Base-by-base conservation (phyloP, 2,888 invertebrate genomes). In the Gerris lacustris region DNA sequence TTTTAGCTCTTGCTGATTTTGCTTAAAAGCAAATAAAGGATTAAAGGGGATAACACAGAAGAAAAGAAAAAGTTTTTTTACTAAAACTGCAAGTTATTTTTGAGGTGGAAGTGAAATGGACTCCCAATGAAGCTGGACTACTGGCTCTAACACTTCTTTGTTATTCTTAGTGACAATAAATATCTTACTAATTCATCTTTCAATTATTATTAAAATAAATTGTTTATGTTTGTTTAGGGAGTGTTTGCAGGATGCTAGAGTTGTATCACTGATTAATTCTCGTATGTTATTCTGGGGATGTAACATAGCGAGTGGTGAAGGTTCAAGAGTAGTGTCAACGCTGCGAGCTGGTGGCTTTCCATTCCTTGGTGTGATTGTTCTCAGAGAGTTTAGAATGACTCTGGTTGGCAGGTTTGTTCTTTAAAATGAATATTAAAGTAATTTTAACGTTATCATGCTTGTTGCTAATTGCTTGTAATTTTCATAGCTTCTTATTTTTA, bases 261-360 rank as follows among this genome's bases (percentile, higher is more conserved):
- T 96, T 62, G 86, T 91, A 73, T 86, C 88, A 73, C 95, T 88
- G 80, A 86, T 97, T 74, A 92, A 94, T 81, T 68, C 72, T 63
- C 86, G 90, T 77, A 90, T 92, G 77, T 82, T 98, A 45, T 92
- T 97, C 79, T 99, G 97, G 98, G 94, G 90, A 5, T 97, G 97
- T 80, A 90, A 92, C 70, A 88, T 92, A 43, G 88, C 90, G 75
- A 88, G 88, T 0, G 89, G 92, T 0, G 97, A 98, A 81, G 98
- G 98, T 0, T 92, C 92, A 82, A 86, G 93, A 77, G 96, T 96
- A 44, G 89, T 92, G 7, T 94, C 93, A 80, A 90, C 94, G 0
- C 86, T 96, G 45, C 88, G 91, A 73, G 92, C 91, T 44, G 86
- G 87, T 70, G 86, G 86, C 75, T 92, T 89, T 80, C 98, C 98